These are phyloP conservation scores for Catalaphyllia jardinei DNA, from an alignment of 64 coral and sea anemone genomes.

Conservation along the genomic window DNA sequence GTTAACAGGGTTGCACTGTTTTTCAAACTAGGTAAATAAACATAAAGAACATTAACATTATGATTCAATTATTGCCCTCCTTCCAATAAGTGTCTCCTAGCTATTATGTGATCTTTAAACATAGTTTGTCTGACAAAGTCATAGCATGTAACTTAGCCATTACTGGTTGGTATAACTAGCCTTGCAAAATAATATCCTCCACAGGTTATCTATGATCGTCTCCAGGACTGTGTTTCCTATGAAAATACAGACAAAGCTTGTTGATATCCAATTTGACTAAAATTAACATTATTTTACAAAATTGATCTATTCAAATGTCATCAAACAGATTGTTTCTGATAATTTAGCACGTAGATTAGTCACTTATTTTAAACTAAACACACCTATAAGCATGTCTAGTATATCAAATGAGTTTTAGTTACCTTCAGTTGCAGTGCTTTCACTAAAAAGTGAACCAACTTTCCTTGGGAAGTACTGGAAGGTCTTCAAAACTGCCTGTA, in stretches of 20 bases:
- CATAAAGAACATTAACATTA: too few relatives aligned
- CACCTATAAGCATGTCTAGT: too few relatives aligned
- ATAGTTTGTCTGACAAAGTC: neutral
- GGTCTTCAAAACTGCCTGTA: slow-evolving; percentile 3
- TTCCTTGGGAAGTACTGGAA: slow-evolving; percentile 23
- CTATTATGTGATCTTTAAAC: neutral
- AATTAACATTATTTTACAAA: too few relatives aligned
- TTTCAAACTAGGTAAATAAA: too few relatives aligned
- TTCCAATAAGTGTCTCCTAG: too few relatives aligned
- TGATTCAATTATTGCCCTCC: too few relatives aligned
- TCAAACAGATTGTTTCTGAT: too few relatives aligned
- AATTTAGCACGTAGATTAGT: too few relatives aligned
- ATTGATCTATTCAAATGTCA: too few relatives aligned
- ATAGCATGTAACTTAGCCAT: neutral
- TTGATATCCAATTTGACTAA: too few relatives aligned
- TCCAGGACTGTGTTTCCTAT: neutral
- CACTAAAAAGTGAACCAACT: neutral
- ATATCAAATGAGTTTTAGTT: neutral
- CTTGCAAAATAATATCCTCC: slow-evolving; percentile 15
- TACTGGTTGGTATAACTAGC: neutral
- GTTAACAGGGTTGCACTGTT: neutral
- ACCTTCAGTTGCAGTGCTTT: neutral
- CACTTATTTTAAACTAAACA: too few relatives aligned
- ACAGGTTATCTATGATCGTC: neutral
- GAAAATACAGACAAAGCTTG: neutral